Evolutionary conservation across 1,140 invertebrate species (phyloP), one percentile per base, ranked within the genome.

Genomic region (Drosophila orena): DNA sequence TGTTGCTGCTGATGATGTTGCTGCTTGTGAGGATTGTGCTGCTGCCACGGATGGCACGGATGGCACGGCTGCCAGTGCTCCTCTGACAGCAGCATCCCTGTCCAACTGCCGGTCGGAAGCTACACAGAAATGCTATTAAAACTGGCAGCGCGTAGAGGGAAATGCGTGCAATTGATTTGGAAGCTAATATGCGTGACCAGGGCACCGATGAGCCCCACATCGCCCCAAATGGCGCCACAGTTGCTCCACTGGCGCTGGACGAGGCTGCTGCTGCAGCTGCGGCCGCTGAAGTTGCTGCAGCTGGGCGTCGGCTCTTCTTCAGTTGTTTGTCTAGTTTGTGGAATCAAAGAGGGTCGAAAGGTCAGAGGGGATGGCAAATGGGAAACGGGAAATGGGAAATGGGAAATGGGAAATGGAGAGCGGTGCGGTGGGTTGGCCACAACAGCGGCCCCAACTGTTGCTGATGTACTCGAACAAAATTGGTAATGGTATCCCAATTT

Each of bases 51-150:
- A n/a, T n/a, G n/a, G n/a, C n/a, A n/a, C n/a, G 22, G 22, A 2
- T 46, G 34, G 40, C 49, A 17, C 30, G 38, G 12, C 15, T 56
- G 43, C 14, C 24, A 15, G 11, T 14, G 17, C 43, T 37, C 40
- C 43, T 47, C 50, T 47, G 40, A 55, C 58, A 44, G 38, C 43
- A 34, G 37, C 72, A 56, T 56, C 68, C 52, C 56, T 35, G 30
- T 8, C 30, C 42, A 50, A 57, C 46, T 22, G 59, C 24, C 53
- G 71, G 49, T 15, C 15, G 57, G 53, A 47, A 50, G 77, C 61
- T 81, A 90, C 88, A 91, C 62, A 90, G 88, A 83, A 90, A 91
- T 61, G 88, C 81, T 88, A 90, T 91, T 90, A 90, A 73, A 64
- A 91, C 81, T 49, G 88, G 88, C 81, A 89, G 59, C 55, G 85